A percentile compares a stretch with the other conserved stretches of the same genome.
Evolutionary conservation across 2,113 vertebrate genomes (phyloP).

Genomic region (Prunella fulvescens): DNA sequence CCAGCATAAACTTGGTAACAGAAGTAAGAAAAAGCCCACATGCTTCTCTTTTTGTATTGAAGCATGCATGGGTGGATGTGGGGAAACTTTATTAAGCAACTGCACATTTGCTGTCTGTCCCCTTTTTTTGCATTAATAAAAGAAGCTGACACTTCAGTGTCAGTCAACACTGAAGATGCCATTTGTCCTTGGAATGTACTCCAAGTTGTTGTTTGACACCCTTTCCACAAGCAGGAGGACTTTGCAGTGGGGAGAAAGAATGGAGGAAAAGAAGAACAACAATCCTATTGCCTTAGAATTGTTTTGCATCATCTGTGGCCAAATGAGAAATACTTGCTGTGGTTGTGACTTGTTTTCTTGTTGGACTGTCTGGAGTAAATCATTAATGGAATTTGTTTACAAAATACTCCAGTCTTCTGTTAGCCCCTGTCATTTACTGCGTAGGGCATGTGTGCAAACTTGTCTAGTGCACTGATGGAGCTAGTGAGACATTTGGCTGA

Average conservation of each 20-base stretch:
- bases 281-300: background rate
- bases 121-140: background rate
- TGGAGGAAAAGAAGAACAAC: background rate
- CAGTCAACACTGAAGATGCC: background rate
- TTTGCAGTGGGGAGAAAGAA: background rate
- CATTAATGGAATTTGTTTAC: background rate
- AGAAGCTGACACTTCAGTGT: background rate
- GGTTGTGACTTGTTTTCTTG: background rate
- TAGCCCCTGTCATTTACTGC: background rate
- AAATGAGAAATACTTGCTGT: background rate
- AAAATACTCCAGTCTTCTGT: background rate
- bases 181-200: background rate
- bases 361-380: background rate
- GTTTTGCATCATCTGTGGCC: background rate
- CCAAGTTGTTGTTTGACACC: background rate
- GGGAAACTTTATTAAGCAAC: background rate
- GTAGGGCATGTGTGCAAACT: background rate
- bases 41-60: background rate
- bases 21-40: background rate
- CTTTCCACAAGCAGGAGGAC: background rate
- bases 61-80: background rate
- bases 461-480: background rate
- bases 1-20: background rate
- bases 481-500: background rate
- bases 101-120: background rate